A percentile compares a stretch with the other conserved stretches of the same genome.
Conservation (phyloP, 2,113 vertebrate species). For the Eidolon helvum region DNA sequence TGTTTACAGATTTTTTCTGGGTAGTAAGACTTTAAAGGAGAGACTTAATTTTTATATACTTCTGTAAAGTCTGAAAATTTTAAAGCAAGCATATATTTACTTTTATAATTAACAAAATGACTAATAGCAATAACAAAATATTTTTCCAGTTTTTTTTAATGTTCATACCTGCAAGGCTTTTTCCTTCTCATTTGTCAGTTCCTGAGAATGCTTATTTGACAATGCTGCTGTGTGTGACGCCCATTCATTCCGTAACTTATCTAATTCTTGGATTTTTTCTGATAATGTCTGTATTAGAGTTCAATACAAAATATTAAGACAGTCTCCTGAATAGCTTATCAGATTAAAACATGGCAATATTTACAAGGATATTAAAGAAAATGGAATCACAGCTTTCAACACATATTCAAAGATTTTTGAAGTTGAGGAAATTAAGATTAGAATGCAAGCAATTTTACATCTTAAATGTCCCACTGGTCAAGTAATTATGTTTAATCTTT, state of each 20-base stretch:
- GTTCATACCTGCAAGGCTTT: constrained; percentile 86
- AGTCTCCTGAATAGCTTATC: background rate
- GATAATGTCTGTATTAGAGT: constrained; percentile 84
- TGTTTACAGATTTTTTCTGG: background rate
- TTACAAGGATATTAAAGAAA: constrained; percentile 23
- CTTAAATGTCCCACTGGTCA: background rate
- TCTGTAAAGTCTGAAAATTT: background rate
- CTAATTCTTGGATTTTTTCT: constrained; percentile 91
- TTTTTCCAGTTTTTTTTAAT: background rate
- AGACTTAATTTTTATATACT: constrained; percentile 20
- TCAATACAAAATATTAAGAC: constrained; percentile 43
- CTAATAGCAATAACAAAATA: background rate
- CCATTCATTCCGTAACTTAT: constrained; percentile 91
- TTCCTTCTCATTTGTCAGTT: constrained; percentile 89
- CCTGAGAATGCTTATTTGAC: constrained; percentile 87
- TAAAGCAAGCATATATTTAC: background rate
- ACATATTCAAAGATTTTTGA: background rate
- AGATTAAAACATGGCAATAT: constrained; percentile 5
- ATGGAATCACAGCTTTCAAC: background rate
- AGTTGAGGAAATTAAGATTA: background rate
- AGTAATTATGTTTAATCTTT: background rate
- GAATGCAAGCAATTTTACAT: constrained; percentile 8
- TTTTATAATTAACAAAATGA: constrained; percentile 20
- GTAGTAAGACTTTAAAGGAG: background rate
- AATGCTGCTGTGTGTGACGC: constrained; percentile 84